Evolutionary conservation across 2,888 invertebrate genomes (phyloP), one percentile per base, ranked within the genome.

Genomic region (Arrhopalites spinosus): DNA sequence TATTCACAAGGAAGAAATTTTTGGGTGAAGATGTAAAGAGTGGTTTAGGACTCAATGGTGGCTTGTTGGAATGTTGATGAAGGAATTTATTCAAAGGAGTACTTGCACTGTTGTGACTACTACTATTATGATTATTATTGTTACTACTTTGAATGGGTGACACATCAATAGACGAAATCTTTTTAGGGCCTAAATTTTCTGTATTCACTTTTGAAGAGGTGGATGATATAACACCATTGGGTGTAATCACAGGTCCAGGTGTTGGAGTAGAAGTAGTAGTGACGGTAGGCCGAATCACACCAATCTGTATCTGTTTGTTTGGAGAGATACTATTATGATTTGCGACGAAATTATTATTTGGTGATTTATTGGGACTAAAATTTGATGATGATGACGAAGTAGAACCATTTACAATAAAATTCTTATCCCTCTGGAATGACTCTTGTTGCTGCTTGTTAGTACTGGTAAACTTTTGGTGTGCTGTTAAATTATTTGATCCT

Each of bases 261-360:
- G 45, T 47, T 36, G 11, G 5, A 36, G 36, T 3, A 45, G 20
- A 17, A 56, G 53, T 25, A 30, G 69, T 27, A 50, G 68, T 68
- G 23, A 87, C 85, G 13, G 87, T 83, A 1, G 88, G 88, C 78
- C 87, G 84, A 73, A 88, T 88, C n/a, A 88, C 86, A 15, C 88
- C 88, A 72, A 88, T 86, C 82, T 88, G 88, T 78, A 88, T 86
- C 82, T 88, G 88, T 78, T 87, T 87, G 43, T 85, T 85, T n/a
- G 70, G 74, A 63, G 53, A n/a, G 36, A 47, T 69, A 59, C 59
- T 59, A 25, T 27, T 23, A 25, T 59, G 70, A 53, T 29, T 59
- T 73, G 23, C 56, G n/a, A 29, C 43, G 29, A 67, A 50, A 53
- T 29, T 66, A 64, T 67, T 75, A 59, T 50, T 50, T 25, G 50